Conservation (phyloP, 1,140 invertebrate species). For the Penaeus indicus region DNA sequence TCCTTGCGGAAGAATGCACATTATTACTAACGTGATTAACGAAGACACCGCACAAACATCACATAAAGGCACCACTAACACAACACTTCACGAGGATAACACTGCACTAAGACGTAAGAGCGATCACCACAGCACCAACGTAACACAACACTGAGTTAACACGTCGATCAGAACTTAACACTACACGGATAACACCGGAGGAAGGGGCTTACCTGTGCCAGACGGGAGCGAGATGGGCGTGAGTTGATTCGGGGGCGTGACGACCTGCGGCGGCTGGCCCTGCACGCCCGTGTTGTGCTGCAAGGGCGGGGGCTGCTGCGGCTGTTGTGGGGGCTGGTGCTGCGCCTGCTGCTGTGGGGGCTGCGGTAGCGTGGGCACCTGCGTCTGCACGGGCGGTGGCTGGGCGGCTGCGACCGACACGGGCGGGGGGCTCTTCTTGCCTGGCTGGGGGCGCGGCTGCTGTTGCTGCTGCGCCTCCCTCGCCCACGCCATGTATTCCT, state of each 20-base stretch:
- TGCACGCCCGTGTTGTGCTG: slow-evolving; percentile 23
- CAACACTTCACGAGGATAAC: too few relatives aligned
- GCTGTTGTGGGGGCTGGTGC: neutral
- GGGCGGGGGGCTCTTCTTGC: slow-evolving; percentile 9
- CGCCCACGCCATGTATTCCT: slow-evolving; percentile 36
- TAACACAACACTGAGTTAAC: too few relatives aligned
- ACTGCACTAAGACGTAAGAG: too few relatives aligned
- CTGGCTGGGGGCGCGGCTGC: slow-evolving; percentile 11
- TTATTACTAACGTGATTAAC: too few relatives aligned
- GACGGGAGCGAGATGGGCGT: slow-evolving; percentile 47
- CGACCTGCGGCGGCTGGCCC: slow-evolving; percentile 13
- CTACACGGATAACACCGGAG: neutral
- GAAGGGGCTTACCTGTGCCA: slow-evolving; percentile 26
- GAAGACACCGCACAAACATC: too few relatives aligned
- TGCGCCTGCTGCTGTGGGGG: neutral
- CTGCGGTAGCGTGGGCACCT: neutral
- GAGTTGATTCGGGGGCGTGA: slow-evolving; percentile 48
- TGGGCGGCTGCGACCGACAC: neutral
- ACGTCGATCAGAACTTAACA: too few relatives aligned
- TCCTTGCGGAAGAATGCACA: too few relatives aligned
- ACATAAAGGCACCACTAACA: too few relatives aligned
- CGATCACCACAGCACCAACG: too few relatives aligned
- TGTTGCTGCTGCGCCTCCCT: slow-evolving; percentile 4
- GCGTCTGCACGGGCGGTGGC: neutral
- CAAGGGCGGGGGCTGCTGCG: neutral